These are phyloP conservation scores for Siniperca scherzeri DNA, from an alignment of 2,797 vertebrate species.

Conservation along the genomic window DNA sequence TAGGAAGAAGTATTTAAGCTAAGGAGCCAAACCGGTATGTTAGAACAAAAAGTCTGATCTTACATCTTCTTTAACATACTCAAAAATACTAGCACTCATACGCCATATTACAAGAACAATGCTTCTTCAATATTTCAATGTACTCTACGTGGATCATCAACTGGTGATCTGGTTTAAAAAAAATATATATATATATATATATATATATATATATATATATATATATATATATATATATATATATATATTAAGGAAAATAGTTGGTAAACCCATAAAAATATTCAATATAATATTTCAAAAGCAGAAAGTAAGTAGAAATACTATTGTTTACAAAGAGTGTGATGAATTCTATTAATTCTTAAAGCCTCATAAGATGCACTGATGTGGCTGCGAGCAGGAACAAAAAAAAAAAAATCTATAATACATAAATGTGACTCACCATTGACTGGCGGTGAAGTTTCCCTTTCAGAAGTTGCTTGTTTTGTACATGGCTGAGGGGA, in stretches of 20 bases:
- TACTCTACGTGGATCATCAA: no score
- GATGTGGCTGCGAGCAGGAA: slow-evolving; percentile 47
- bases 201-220: no score
- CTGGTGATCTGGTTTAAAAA: no score
- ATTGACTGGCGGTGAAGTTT: slow-evolving; percentile 73
- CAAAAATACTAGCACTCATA: no score
- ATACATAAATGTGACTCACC: slow-evolving; percentile 64
- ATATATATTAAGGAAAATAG: background rate
- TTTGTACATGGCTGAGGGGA: slow-evolving; percentile 66
- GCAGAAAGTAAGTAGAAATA: slow-evolving; percentile 28
- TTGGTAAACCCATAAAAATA: slow-evolving; percentile 15
- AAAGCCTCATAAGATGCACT: slow-evolving; percentile 52
- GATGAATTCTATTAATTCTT: slow-evolving; percentile 50
- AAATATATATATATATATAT: no score
- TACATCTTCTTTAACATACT: no score
- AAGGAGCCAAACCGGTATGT: no score
- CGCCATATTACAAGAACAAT: no score
- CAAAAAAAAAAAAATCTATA: slow-evolving; percentile 61
- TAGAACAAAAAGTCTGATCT: no score
- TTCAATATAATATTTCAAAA: slow-evolving; percentile 28
- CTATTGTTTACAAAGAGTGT: slow-evolving; percentile 47
- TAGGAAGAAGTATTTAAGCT: no score
- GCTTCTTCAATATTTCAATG: no score
- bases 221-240: no score
- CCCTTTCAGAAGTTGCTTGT: slow-evolving; percentile 73